Evolutionary conservation across 2,888 invertebrate genomes (phyloP).

Genomic region (Sesia bembeciformis): DNA sequence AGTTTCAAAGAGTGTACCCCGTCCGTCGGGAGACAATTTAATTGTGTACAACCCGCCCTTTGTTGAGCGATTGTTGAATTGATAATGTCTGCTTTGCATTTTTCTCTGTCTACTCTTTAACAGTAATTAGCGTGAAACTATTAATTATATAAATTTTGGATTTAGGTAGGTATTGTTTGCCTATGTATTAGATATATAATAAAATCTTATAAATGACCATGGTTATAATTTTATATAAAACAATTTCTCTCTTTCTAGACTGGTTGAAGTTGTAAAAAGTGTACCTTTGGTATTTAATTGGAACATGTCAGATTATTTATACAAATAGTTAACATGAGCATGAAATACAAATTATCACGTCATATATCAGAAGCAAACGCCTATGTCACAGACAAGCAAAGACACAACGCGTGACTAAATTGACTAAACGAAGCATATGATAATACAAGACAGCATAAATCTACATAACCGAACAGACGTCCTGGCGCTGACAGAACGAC

Average conservation of each 20-base stretch:
- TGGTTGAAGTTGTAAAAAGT: no score
- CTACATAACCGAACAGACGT: constrained; percentile 41
- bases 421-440: constrained; percentile 53
- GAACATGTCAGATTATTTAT: no score
- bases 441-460: constrained; percentile 60
- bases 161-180: no score
- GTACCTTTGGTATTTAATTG: no score
- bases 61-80: constrained; percentile 42
- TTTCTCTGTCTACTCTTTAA: background rate
- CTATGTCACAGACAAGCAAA: constrained; percentile 37
- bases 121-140: background rate
- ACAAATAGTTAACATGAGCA: background rate
- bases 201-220: no score
- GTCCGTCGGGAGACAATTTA: constrained; percentile 51
- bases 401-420: constrained; percentile 48
- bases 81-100: constrained; percentile 32
- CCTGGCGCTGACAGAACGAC: constrained; percentile 35
- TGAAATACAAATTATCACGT: background rate
- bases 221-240: no score
- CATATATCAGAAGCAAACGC: constrained; percentile 29
- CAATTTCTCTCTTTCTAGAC: no score
- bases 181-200: no score
- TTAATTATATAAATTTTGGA: background rate
- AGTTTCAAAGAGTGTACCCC: constrained; percentile 53
- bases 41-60: constrained; percentile 45